Conservation (phyloP, 2,888 invertebrate genomes). For the Caenorhabditis sp. region DNA sequence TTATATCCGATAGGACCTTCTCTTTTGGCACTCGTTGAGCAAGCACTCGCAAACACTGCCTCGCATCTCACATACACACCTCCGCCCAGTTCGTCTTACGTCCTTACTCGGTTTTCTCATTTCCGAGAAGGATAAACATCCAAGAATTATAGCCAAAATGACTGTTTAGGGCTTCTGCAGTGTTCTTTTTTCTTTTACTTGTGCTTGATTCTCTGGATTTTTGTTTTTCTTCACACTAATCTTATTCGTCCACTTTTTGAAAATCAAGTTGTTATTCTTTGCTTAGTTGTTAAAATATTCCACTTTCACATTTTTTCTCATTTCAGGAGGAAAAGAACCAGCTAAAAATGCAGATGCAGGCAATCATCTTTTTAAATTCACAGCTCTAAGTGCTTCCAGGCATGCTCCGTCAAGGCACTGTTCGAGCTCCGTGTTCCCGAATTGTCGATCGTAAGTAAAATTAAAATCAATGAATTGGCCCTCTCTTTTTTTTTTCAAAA, state of each 20-base stretch:
- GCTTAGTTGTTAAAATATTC: background rate
- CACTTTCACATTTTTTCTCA: background rate
- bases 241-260: conserved; percentile 6
- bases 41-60: conserved; percentile 47
- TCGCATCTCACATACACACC: conserved; percentile 29
- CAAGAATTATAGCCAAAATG: conserved; percentile 12
- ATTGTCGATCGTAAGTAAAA: conserved; percentile 64
- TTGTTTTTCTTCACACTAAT: conserved; percentile 3
- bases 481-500: background rate
- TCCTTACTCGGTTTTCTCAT: conserved; percentile 28
- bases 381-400: conserved; percentile 34
- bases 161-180: conserved; percentile 37
- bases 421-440: conserved; percentile 58
- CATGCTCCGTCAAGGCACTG: conserved; percentile 66
- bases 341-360: conserved; percentile 8
- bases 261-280: conserved; percentile 9
- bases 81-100: conserved; percentile 32
- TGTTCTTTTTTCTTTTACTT: conserved; percentile 2
- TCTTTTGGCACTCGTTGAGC: conserved; percentile 40
- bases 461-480: too few species aligned
- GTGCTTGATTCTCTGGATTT: too few species aligned
- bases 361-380: background rate
- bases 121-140: conserved; percentile 13
- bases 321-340: conserved; percentile 22
- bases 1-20: conserved; percentile 59